These are phyloP conservation scores for Drosophila nigricruria DNA, from an alignment of 2,888 invertebrate species.

Conservation along the genomic window DNA sequence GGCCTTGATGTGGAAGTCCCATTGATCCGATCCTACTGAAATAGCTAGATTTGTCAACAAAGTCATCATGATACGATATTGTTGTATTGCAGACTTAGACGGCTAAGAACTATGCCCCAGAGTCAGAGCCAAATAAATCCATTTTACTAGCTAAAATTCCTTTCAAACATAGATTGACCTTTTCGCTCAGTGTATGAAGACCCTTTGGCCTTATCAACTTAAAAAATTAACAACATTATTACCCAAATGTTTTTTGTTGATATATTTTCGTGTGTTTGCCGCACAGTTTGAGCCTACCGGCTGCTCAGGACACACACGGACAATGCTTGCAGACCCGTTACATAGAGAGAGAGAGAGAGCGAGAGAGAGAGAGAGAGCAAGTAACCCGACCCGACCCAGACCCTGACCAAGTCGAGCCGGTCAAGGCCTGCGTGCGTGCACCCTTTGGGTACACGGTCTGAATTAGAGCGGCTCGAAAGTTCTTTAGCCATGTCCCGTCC, in stretches of 20 bases:
- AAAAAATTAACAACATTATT: slow-evolving; percentile 81
- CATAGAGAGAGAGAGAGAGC: background rate
- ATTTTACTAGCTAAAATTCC: background rate
- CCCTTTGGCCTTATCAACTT: slow-evolving; percentile 69
- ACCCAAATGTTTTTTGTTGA: slow-evolving; percentile 68
- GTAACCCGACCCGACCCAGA: background rate
- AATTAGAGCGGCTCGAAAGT: slow-evolving; percentile 52
- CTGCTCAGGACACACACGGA: slow-evolving; percentile 10
- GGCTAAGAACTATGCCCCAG: too few relatives aligned
- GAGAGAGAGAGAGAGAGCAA: background rate
- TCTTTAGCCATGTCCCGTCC: background rate
- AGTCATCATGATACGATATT: too few relatives aligned
- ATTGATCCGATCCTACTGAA: too few relatives aligned
- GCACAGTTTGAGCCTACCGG: slow-evolving; percentile 45
- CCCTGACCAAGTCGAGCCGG: slow-evolving; percentile 34
- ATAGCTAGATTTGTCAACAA: too few relatives aligned
- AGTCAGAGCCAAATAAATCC: background rate
- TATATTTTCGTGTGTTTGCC: slow-evolving; percentile 53
- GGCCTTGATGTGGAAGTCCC: too few relatives aligned
- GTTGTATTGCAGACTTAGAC: too few relatives aligned
- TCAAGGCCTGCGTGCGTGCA: slow-evolving; percentile 57
- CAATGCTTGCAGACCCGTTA: slow-evolving; percentile 9
- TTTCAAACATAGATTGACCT: background rate
- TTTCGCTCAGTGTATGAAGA: slow-evolving; percentile 35
- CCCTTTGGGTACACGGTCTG: slow-evolving; percentile 53